Percentiles rank a stretch among this genome's conserved stretches.
Evolutionary conservation across 2,888 invertebrate species (phyloP).

Genomic region (Macrosoma leucophasiata): DNA sequence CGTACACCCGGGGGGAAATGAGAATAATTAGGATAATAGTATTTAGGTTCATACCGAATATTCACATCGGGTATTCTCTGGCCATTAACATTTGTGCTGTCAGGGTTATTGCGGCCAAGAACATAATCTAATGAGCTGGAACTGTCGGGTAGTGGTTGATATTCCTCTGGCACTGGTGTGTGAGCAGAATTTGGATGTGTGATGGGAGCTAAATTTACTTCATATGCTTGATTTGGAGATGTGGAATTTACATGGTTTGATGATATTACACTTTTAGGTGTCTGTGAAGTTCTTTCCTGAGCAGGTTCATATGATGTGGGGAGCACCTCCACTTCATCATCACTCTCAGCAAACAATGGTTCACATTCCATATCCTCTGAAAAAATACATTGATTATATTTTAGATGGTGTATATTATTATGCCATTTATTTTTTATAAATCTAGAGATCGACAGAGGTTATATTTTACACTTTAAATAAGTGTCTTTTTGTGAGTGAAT

Average conservation of each 20-base stretch:
- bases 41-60: conserved; percentile 65
- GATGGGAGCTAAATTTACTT: conserved; percentile 44
- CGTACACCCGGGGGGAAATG: conserved; percentile 36
- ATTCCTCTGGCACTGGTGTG: conserved; percentile 66
- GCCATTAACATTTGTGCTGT: conserved; percentile 36
- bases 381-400: conserved; percentile 39
- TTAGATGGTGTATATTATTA: too few species aligned
- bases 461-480: too few species aligned
- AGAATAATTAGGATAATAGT: conserved; percentile 48
- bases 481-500: too few species aligned
- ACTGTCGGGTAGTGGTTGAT: conserved; percentile 65
- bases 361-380: conserved; percentile 80
- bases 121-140: conserved; percentile 57
- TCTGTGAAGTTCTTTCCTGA: conserved; percentile 32
- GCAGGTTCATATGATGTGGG: conserved; percentile 39
- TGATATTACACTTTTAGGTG: conserved; percentile 33
- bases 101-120: conserved; percentile 37
- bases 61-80: conserved; percentile 44
- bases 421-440: too few species aligned
- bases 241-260: conserved; percentile 57
- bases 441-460: too few species aligned
- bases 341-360: conserved; percentile 79
- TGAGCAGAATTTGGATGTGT: conserved; percentile 48
- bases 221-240: conserved; percentile 47
- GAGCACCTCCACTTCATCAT: conserved; percentile 74